A percentile compares a stretch with the other conserved stretches of the same genome.
Conservation (phyloP, 2,113 vertebrate species). For the Mystacornis crossleyi region DNA sequence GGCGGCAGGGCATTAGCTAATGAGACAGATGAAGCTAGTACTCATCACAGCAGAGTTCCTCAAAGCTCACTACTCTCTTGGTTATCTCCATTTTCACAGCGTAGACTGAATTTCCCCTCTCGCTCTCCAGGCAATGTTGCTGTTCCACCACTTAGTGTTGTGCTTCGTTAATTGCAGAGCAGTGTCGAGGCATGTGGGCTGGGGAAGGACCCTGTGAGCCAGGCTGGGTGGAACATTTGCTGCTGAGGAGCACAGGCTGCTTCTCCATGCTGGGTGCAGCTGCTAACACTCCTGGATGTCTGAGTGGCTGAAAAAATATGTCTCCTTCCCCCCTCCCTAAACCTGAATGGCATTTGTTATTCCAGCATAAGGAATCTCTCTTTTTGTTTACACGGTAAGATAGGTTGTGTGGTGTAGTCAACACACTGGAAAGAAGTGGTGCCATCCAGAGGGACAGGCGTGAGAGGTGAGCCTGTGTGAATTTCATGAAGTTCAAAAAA, state of each 20-base stretch:
- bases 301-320: not conserved
- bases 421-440: not conserved
- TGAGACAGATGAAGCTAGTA: not conserved
- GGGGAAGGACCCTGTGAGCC: not conserved
- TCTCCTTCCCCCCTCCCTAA: not conserved
- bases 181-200: not conserved
- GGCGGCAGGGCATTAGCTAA: not conserved
- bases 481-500: not conserved
- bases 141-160: not conserved
- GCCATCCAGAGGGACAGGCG: not conserved
- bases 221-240: not conserved
- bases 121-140: not conserved
- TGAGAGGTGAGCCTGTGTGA: not conserved
- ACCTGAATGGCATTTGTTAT: not conserved
- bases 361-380: not conserved
- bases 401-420: not conserved
- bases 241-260: not conserved
- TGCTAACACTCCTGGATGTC: not conserved
- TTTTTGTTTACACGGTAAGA: not conserved
- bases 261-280: not conserved
- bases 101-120: not conserved
- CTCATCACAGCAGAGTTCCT: not conserved
- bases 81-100: not conserved
- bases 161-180: not conserved
- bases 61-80: not conserved